Evolutionary conservation across 2,888 invertebrate genomes (phyloP).

Genomic region (Parapristionchus giblindavisi): DNA sequence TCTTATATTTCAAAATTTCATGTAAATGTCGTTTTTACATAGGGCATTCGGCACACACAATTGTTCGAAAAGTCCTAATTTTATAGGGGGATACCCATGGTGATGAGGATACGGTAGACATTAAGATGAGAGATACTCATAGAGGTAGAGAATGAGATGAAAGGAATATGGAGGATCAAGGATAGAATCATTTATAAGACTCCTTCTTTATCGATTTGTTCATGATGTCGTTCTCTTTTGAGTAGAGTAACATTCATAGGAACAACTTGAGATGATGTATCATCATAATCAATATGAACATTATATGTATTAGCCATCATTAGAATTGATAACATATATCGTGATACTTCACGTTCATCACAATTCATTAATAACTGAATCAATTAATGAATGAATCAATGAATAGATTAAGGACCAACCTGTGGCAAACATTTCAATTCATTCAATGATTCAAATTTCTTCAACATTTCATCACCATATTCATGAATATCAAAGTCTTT

Average conservation of each 20-base stretch:
- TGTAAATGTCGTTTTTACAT: too few relatives aligned
- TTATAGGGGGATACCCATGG: too few relatives aligned
- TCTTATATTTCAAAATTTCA: too few relatives aligned
- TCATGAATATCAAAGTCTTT: constrained; percentile 37
- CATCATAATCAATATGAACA: constrained; percentile 24
- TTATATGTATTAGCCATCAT: constrained; percentile 36
- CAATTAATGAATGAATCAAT: background rate
- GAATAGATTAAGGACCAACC: constrained; percentile 13
- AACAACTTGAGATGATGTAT: background rate
- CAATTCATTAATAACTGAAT: constrained; percentile 15
- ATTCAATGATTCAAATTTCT: constrained; percentile 19
- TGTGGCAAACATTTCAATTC: constrained; percentile 23
- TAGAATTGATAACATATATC: constrained; percentile 26
- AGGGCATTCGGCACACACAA: too few relatives aligned
- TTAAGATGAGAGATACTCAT: too few relatives aligned
- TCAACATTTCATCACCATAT: constrained; percentile 40
- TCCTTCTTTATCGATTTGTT: constrained; percentile 25
- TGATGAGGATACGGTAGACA: too few relatives aligned
- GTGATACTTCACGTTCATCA: constrained; percentile 30
- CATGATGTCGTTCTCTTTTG: constrained; percentile 33
- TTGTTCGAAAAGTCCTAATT: too few relatives aligned
- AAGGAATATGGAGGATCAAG: too few relatives aligned
- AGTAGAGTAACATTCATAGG: constrained; percentile 7
- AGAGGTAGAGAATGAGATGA: too few relatives aligned
- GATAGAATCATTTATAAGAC: background rate